Evolutionary conservation across 64 coral and sea anemone genomes (phyloP), one percentile per base, ranked within the genome.

Genomic region (Orbicella faveolata): DNA sequence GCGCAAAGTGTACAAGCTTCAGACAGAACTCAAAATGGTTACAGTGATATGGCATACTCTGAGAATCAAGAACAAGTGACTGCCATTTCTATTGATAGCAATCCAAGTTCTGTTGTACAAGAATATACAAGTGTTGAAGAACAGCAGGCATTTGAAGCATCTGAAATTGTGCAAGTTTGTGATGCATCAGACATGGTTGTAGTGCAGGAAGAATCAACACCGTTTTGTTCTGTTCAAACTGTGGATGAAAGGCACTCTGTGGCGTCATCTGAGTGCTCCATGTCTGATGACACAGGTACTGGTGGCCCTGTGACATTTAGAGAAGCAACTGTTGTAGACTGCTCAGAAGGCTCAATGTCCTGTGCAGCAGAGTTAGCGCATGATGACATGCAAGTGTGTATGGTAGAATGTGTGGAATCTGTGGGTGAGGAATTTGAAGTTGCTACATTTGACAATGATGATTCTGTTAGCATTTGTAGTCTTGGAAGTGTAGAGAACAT

Each of bases 401-500:
- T 79, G 12, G 84, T 92, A 25, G 63, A 92, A 36, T 80, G 75
- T 59, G 36, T 86, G 77, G 83, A 92, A 68, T 54, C 83, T 61
- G 62, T 37, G 39, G 21, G 34, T 2, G 73, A 84, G 61, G 80
- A 84, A n/a, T 91, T 76, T 85, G 61, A 92, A 80, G 90, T 92
- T 74, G 90, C 83, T 5, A 87, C 77, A 78, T 36, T 87, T 4
- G 84, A 84, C 14, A 16, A 34, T 34, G 90, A 87, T 51, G 90
- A 92, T 18, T 68, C 62, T 81, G n/a, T 75, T 13, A 92, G 90
- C 54, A 52, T 86, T 70, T 82, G 54, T 61, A 92, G 90, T 73
- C 20, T 63, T 20, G 77, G 74, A 21, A 87, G 83, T 59, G 41
- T 36, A 18, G 90, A 92, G 26, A 67, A 80, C 36, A 70, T 87